Percentiles rank a stretch among this genome's conserved stretches.
These are phyloP conservation scores for Pseudorhombus dupliciocellatus DNA, from an alignment of 2,113 vertebrate species.

Conservation along the genomic window DNA sequence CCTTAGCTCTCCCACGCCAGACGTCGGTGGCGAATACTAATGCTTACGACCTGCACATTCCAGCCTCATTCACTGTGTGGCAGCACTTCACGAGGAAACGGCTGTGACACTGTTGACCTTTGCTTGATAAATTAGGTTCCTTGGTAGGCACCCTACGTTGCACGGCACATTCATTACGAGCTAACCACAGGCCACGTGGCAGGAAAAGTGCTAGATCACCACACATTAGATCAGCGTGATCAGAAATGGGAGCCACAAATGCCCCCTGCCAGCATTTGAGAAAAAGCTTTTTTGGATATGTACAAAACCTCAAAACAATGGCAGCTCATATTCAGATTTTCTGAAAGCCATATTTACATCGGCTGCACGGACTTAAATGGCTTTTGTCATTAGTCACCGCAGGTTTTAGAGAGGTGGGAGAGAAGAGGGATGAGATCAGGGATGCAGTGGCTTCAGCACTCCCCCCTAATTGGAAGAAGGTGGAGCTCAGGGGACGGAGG, in stretches of 20 bases:
- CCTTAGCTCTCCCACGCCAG: slow-evolving; percentile 14
- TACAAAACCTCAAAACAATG: not conserved
- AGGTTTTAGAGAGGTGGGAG: slow-evolving; percentile 1
- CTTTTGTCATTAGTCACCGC: slow-evolving; percentile 3
- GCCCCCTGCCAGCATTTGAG: not conserved
- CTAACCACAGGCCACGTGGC: slow-evolving; percentile 42
- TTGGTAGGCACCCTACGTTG: slow-evolving; percentile 55
- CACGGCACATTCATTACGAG: slow-evolving; percentile 62
- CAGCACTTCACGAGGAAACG: slow-evolving; percentile 60
- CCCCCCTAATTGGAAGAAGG: slow-evolving; percentile 59
- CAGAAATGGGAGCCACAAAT: slow-evolving; percentile 5
- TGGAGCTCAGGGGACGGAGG: slow-evolving; percentile 51
- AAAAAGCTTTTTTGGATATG: not conserved
- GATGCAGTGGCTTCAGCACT: slow-evolving; percentile 3
- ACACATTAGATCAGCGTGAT: slow-evolving; percentile 30
- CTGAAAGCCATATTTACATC: not conserved
- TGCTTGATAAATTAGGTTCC: slow-evolving; percentile 73
- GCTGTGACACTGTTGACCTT: slow-evolving; percentile 69
- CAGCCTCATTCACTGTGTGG: slow-evolving; percentile 57
- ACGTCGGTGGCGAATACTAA: slow-evolving; percentile 20
- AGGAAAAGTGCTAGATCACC: slow-evolving; percentile 29
- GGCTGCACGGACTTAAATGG: slow-evolving; percentile 3
- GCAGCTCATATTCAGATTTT: slow-evolving; percentile 10
- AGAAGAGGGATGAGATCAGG: slow-evolving; percentile 27
- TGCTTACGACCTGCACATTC: slow-evolving; percentile 44